Base-by-base conservation (phyloP, 2,797 vertebrate genomes). In the Microctenopoma lineatum region DNA sequence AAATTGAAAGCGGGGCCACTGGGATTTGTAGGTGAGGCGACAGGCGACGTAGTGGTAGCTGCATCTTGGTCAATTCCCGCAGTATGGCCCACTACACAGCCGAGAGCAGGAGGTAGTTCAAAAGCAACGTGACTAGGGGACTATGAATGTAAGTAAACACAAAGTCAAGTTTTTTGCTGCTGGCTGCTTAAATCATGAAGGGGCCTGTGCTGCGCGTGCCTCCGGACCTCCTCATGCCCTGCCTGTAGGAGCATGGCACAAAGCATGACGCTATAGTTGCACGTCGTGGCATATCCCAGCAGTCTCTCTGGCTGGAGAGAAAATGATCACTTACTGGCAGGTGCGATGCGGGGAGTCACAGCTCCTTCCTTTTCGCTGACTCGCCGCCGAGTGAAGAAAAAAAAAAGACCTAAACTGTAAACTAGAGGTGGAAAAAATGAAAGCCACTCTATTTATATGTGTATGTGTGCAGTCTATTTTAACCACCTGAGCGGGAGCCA, bases 401-500 rank as follows among this genome's bases (percentile, higher is more conserved):
- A 69, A 59, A 68, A 62, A 55, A 45, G 1, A 2, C 4, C 29
- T 32, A 2, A 66, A 67, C 13, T 11, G 62, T 79, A 75, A 81
- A 65, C 60, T 66, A 59, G 38, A 76, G 25, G 50, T 58, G 42
- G 34, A 55, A 62, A 59, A 75, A 75, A 78, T 36, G 15, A 76
- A 84, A 84, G 66, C 75, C 47, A 44, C 70, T 83, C 59, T 86
- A 79, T 89, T 80, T 87, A 72, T 38, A 68, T 36, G 51, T 72
- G 91, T 92, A 87, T 94, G 92, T 93, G 77, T 75, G 62, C 89
- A 90, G 93, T 91, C 89, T 92, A 88, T 94, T 95, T 95, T 93
- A 93, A 94, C 92, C 92, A 93, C 93, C 94, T 94, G 93, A 95
- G 90, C 88, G 75, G 63, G 80, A 91, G 95, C 94, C 94, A 95